Percentiles rank a stretch among this genome's conserved stretches.
phyloP scores from a whole-genome alignment of 2,888 invertebrate species.

The Dasysyrphus tricinctus region DNA sequence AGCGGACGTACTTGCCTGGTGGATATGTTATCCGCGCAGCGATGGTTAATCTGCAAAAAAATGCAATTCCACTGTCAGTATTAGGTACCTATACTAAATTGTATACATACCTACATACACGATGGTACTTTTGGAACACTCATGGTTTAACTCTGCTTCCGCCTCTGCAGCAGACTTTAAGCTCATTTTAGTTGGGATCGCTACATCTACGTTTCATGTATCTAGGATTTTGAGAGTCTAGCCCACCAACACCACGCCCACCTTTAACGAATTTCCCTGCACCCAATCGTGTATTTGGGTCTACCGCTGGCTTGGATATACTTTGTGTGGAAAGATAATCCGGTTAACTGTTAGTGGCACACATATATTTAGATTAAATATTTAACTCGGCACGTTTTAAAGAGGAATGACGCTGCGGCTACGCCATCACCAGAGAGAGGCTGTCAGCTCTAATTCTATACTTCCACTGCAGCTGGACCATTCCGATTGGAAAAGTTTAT shows the following conservation, averaged over 20 bases:
- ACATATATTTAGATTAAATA: slow-evolving; percentile 70
- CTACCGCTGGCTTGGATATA: slow-evolving; percentile 22
- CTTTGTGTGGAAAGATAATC: slow-evolving; percentile 65
- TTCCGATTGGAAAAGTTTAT: slow-evolving; percentile 49
- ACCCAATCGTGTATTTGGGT: slow-evolving; percentile 8
- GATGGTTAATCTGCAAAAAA: slow-evolving; percentile 62
- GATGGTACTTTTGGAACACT: slow-evolving; percentile 48
- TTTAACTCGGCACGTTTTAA: slow-evolving; percentile 56
- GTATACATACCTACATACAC: neutral
- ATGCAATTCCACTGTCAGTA: slow-evolving; percentile 11
- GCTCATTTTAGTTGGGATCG: slow-evolving; percentile 59
- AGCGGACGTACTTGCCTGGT: neutral
- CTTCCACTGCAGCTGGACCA: slow-evolving; percentile 22
- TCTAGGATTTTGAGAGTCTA: slow-evolving; percentile 16
- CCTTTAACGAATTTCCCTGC: neutral
- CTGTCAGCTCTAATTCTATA: neutral
- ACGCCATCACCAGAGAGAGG: neutral
- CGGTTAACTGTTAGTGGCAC: slow-evolving; percentile 66
- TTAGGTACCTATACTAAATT: slow-evolving; percentile 8
- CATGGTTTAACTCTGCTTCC: slow-evolving; percentile 66
- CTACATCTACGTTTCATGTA: slow-evolving; percentile 21
- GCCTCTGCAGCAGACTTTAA: slow-evolving; percentile 59
- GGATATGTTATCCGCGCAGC: slow-evolving; percentile 38
- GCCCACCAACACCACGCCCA: neutral
- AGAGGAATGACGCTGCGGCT: neutral